Base-by-base conservation (phyloP, 2,797 vertebrate species). In the Ctenochaetus hawaiiensis region DNA sequence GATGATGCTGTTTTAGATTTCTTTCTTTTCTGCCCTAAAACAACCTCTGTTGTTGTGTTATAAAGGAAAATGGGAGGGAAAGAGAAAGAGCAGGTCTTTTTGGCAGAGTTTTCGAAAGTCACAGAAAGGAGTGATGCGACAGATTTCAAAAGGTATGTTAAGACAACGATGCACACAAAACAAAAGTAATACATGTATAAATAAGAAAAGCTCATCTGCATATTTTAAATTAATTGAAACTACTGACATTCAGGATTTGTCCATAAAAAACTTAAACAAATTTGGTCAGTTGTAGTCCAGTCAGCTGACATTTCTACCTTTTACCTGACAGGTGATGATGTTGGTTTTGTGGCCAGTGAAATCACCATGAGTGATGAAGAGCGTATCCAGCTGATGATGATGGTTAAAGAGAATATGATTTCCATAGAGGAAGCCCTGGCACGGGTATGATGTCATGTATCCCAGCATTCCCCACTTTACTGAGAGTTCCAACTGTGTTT, bases 381-480 rank as follows among this genome's bases (percentile, higher is more conserved):
- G 9, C 96, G 98, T 13, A 99, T 99, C 85, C 97, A 99, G 85
- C 95, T 99, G 74, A 99, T 99, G 98, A 98, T 98, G 97, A 99
- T 99, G 98, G 98, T 99, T 80, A 99, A 99, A 82, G 98, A 99
- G 78, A 99, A 99, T 89, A 99, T 99, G 97, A 99, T 99, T 87
- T 99, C 97, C 2, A 98, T 99, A 34, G 98, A 99, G 79, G 98
- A 99, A 91, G 98, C 98, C 0, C 94, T 99, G 67, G 97, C 97
- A 1, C 95, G 97, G 97, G 98, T 99, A 96, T 5, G 83, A 47
- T 65, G 63, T 61, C 48, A 23, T 44, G 8, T 8, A 13, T 63
- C 22, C 20, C 17, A 47, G 16, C 43, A 47, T 39, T 56, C 18
- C 26, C n/a, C 16, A 8, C 22, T 57, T 62, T 13, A 13, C 4